Evolutionary conservation across 1,140 invertebrate genomes (phyloP).

Genomic region (Aphidius ervi): DNA sequence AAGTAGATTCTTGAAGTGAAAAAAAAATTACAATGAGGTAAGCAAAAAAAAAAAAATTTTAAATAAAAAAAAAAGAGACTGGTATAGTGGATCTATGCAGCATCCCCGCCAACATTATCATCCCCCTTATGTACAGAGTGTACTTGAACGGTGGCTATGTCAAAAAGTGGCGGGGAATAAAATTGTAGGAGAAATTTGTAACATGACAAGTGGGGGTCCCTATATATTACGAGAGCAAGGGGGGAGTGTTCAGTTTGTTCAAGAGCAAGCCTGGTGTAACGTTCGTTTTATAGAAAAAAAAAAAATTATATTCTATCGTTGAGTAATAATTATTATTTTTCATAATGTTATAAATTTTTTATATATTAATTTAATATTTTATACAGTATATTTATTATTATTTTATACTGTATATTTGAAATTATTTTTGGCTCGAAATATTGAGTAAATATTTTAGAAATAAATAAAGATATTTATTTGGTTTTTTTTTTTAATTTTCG

Average conservation of each 20-base stretch:
- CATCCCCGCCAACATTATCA: slow-evolving; percentile 31
- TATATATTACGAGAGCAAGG: slow-evolving; percentile 48
- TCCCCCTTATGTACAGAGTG: neutral
- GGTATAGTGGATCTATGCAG: slow-evolving; percentile 1
- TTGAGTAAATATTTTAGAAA: too few relatives aligned
- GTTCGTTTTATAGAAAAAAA: slow-evolving; percentile 40
- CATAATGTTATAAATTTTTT: neutral
- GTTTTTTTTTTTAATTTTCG: too few relatives aligned
- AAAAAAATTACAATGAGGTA: too few relatives aligned
- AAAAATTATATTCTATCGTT: too few relatives aligned
- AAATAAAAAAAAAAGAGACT: too few relatives aligned
- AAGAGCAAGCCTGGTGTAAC: slow-evolving; percentile 44
- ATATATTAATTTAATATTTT: neutral
- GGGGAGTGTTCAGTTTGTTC: slow-evolving; percentile 52
- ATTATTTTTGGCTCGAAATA: too few relatives aligned
- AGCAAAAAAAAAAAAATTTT: neutral
- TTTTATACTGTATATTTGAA: too few relatives aligned
- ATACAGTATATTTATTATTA: too few relatives aligned
- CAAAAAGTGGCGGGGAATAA: slow-evolving; percentile 29
- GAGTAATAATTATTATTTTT: too few relatives aligned
- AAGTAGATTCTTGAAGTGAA: too few relatives aligned
- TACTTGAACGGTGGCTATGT: neutral
- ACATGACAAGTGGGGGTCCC: slow-evolving; percentile 46
- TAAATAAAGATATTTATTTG: too few relatives aligned
- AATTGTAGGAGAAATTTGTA: slow-evolving; percentile 31